A percentile compares a stretch with the other conserved stretches of the same genome.
These are phyloP conservation scores for Campoplex capitator DNA, from an alignment of 2,888 invertebrate genomes.

Conservation along the genomic window DNA sequence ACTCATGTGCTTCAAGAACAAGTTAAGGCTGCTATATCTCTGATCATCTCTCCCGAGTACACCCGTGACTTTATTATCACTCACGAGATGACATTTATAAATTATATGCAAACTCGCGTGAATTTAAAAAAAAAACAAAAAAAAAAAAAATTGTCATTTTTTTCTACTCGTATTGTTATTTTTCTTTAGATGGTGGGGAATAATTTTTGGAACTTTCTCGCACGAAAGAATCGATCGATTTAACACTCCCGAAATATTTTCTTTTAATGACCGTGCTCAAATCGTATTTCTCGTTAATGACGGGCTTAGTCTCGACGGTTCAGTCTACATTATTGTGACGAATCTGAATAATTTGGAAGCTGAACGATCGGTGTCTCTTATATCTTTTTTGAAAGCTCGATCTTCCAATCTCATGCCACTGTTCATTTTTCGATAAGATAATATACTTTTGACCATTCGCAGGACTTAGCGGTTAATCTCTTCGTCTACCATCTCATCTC, in stretches of 20 bases:
- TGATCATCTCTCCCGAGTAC: slow-evolving; percentile 51
- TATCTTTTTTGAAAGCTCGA: slow-evolving; percentile 46
- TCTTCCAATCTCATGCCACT: slow-evolving; percentile 21
- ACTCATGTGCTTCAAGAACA: slow-evolving; percentile 77
- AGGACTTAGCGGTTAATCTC: slow-evolving; percentile 8
- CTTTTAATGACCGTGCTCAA: neutral
- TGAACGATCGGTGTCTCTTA: slow-evolving; percentile 41
- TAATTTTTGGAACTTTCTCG: neutral
- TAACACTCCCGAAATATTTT: neutral
- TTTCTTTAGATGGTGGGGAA: neutral
- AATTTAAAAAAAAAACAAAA: neutral
- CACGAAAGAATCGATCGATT: neutral
- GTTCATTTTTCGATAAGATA: slow-evolving; percentile 52
- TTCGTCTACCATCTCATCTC: slow-evolving; percentile 46
- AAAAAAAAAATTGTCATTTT: neutral
- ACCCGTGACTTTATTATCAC: slow-evolving; percentile 70
- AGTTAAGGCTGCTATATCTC: slow-evolving; percentile 54
- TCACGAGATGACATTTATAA: slow-evolving; percentile 62
- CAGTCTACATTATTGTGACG: slow-evolving; percentile 14
- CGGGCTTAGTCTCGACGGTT: neutral
- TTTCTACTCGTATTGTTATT: neutral
- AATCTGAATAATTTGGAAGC: slow-evolving; percentile 54
- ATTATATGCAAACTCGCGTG: slow-evolving; percentile 21
- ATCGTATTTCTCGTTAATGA: neutral
- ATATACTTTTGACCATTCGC: slow-evolving; percentile 45